phyloP scores from a whole-genome alignment of 35 echinoderm and acorn worm species.

The Acanthaster planci region DNA sequence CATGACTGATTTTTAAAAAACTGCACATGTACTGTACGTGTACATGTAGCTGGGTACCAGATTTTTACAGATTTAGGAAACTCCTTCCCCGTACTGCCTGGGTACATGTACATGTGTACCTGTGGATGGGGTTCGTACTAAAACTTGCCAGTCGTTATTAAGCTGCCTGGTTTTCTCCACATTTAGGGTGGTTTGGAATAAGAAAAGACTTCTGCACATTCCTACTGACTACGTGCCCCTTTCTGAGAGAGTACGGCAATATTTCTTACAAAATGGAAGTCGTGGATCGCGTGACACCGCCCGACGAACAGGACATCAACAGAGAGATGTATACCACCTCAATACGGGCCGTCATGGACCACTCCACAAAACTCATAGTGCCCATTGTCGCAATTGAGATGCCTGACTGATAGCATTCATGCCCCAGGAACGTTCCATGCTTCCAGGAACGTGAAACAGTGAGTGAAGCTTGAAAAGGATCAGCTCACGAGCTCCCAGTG shows the following conservation, averaged over 20 bases:
- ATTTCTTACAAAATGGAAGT: conserved; percentile 69
- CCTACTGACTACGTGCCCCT: conserved; percentile 86
- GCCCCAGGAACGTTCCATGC: too few relatives aligned
- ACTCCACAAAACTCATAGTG: conserved; percentile 60
- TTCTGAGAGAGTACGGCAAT: conserved; percentile 92
- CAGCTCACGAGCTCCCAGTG: too few relatives aligned
- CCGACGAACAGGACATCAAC: conserved; percentile 62
- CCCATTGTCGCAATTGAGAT: conserved; percentile 84
- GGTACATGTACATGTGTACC: too few relatives aligned
- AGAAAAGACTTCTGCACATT: conserved; percentile 97
- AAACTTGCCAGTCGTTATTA: not conserved
- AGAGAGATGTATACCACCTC: conserved; percentile 70
- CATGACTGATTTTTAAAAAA: too few relatives aligned
- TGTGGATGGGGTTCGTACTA: too few relatives aligned
- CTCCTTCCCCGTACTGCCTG: too few relatives aligned
- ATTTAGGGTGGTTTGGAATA: conserved; percentile 99
- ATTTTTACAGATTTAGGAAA: too few relatives aligned
- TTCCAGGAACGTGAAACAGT: too few relatives aligned
- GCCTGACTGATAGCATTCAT: conserved; percentile 64
- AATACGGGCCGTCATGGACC: conserved; percentile 62
- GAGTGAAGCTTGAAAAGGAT: too few relatives aligned
- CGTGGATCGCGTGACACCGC: conserved; percentile 10
- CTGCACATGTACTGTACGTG: too few relatives aligned
- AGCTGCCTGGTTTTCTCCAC: conserved; percentile 19
- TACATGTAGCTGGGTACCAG: too few relatives aligned